These are phyloP conservation scores for Halisarca cf. caerulea DNA, from an alignment of 37 sponge, comb jelly and placozoan genomes.

Conservation along the genomic window DNA sequence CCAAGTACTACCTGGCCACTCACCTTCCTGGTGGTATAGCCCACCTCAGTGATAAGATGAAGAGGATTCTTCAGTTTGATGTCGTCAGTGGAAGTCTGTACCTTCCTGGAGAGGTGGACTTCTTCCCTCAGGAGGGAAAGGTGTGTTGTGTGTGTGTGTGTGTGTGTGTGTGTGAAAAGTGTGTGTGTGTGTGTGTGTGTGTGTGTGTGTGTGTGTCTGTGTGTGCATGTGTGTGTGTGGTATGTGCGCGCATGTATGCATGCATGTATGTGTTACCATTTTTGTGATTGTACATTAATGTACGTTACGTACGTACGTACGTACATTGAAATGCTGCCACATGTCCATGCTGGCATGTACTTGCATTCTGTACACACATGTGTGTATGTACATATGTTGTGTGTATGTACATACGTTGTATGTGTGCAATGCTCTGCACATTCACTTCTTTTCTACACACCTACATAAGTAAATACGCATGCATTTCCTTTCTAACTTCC, in stretches of 20 bases:
- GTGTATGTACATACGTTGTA: neutral
- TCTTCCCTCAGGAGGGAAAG: conserved; percentile 31
- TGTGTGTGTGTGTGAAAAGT: neutral
- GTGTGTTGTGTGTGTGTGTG: conserved; percentile 18
- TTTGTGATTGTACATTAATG: neutral
- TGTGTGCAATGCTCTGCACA: neutral
- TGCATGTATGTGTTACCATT: neutral
- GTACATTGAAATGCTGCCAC: no score
- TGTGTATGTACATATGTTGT: no score
- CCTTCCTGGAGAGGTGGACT: conserved; percentile 31
- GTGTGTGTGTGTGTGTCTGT: conserved; percentile 29
- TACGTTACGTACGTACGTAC: conserved; percentile 13
- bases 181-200: conserved; percentile 37
- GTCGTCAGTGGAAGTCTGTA: neutral
- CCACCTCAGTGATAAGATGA: neutral
- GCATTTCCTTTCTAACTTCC: neutral
- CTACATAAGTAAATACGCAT: neutral
- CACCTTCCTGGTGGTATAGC: conserved; percentile 3
- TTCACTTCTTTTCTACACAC: no score
- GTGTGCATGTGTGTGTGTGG: conserved; percentile 43
- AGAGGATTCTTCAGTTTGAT: conserved; percentile 1
- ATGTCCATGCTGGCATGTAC: neutral
- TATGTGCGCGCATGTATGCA: conserved; percentile 26
- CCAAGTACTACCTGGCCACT: conserved; percentile 8
- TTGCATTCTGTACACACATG: neutral